These are phyloP conservation scores for Hydriomena furcata DNA, from an alignment of 2,888 invertebrate species.

Conservation along the genomic window DNA sequence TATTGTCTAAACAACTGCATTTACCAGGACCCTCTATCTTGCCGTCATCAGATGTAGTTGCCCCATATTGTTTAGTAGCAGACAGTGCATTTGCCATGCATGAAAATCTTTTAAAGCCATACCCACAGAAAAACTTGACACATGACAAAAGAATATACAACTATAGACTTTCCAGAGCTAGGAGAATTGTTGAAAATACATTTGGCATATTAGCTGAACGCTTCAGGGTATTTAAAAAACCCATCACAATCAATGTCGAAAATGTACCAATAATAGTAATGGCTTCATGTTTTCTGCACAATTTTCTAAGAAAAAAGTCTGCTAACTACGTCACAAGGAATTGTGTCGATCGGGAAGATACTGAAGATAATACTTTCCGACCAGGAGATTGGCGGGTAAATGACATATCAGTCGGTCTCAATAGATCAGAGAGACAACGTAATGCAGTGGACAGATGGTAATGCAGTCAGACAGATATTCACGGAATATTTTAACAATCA, in stretches of 20 bases:
- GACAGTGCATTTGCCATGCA: constrained; percentile 24
- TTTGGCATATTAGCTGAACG: constrained; percentile 22
- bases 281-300: constrained; percentile 28
- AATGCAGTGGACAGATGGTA: constrained; percentile 31
- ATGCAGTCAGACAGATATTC: constrained; percentile 28
- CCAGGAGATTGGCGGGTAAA: constrained; percentile 28
- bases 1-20: constrained; percentile 20
- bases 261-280: constrained; percentile 22
- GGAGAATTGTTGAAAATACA: constrained; percentile 24
- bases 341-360: constrained; percentile 20
- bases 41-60: constrained; percentile 12
- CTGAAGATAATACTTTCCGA: constrained; percentile 23
- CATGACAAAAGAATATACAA: constrained; percentile 19
- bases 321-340: constrained; percentile 14
- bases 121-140: constrained; percentile 19
- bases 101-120: constrained; percentile 27
- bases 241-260: constrained; percentile 20
- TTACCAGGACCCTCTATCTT: constrained; percentile 20
- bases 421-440: constrained; percentile 28
- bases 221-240: constrained; percentile 22
- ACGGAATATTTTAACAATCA: constrained; percentile 32
- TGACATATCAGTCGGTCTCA: constrained; percentile 22
- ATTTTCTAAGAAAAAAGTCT: constrained; percentile 27
- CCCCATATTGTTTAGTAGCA: constrained; percentile 25
- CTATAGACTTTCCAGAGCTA: constrained; percentile 22